A percentile compares a stretch with the other conserved stretches of the same genome.
Evolutionary conservation across 2,113 vertebrate genomes (phyloP).

Genomic region (Trachemys scripta): DNA sequence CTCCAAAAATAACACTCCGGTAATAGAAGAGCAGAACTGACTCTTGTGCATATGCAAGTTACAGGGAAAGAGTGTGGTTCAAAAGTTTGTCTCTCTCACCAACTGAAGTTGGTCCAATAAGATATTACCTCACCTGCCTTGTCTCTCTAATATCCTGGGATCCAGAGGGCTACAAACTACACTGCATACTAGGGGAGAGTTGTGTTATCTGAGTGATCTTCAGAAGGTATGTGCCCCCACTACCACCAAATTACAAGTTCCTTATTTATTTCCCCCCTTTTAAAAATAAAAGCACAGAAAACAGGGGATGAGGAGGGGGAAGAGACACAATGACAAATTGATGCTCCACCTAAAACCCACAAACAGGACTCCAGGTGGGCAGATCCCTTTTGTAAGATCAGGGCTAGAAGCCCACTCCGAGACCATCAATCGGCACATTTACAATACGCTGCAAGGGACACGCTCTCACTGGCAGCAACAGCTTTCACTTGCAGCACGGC

Average conservation of each 20-base stretch:
- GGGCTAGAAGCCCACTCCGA: neutral
- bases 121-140: neutral
- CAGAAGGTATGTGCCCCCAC: neutral
- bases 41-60: neutral
- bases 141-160: neutral
- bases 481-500: neutral
- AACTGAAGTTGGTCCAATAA: neutral
- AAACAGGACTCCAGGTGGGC: neutral
- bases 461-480: neutral
- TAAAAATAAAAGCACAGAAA: neutral
- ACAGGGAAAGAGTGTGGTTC: neutral
- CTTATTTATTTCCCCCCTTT: neutral
- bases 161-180: fast-evolving
- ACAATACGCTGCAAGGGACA: neutral
- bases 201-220: neutral
- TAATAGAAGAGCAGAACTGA: neutral
- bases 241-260: fast-evolving
- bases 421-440: fast-evolving
- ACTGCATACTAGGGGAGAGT: neutral
- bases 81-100: neutral
- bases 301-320: neutral
- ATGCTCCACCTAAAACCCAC: too few species aligned
- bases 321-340: too few species aligned
- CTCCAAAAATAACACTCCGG: neutral
- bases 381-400: neutral